Conservation (phyloP, 2,888 invertebrate genomes). For the Imbricaverruca yamaguchii region DNA sequence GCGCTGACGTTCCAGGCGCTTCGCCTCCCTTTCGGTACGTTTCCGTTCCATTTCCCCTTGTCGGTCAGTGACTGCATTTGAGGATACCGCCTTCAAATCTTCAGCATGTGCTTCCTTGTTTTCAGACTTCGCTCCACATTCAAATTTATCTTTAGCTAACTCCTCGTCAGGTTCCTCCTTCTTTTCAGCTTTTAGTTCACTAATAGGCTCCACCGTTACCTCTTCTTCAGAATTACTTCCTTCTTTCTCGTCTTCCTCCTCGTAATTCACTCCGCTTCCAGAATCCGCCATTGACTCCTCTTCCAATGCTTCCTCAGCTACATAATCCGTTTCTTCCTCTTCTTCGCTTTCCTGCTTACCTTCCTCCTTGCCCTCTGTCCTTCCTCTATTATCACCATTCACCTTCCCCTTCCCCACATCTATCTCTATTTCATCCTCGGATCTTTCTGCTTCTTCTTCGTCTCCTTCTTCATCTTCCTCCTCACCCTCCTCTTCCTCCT, state of each 20-base stretch:
- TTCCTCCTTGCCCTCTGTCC: conserved; percentile 27
- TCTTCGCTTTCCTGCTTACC: conserved; percentile 44
- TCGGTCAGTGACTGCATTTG: background rate
- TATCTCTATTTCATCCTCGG: background rate
- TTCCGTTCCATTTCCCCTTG: background rate
- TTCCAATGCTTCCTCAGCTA: too few relatives aligned
- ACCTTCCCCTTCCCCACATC: background rate
- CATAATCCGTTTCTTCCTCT: conserved; percentile 23
- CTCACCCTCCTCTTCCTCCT: background rate
- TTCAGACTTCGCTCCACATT: too few relatives aligned
- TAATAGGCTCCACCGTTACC: too few relatives aligned
- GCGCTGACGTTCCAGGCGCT: conserved; percentile 38
- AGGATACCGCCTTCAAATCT: too few relatives aligned
- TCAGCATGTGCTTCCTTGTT: too few relatives aligned
- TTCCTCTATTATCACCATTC: conserved; percentile 24
- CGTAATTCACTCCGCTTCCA: conserved; percentile 57
- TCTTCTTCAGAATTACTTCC: background rate
- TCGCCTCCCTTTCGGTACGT: conserved; percentile 47
- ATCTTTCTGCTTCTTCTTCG: background rate
- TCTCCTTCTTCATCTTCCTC: background rate
- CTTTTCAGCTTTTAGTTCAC: too few relatives aligned
- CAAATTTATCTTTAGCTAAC: too few relatives aligned
- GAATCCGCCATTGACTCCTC: conserved; percentile 5
- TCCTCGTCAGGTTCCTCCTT: too few relatives aligned
- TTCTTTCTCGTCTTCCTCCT: conserved; percentile 45